phyloP scores from a whole-genome alignment of 2,113 vertebrate species.

The Cebus imitator region DNA sequence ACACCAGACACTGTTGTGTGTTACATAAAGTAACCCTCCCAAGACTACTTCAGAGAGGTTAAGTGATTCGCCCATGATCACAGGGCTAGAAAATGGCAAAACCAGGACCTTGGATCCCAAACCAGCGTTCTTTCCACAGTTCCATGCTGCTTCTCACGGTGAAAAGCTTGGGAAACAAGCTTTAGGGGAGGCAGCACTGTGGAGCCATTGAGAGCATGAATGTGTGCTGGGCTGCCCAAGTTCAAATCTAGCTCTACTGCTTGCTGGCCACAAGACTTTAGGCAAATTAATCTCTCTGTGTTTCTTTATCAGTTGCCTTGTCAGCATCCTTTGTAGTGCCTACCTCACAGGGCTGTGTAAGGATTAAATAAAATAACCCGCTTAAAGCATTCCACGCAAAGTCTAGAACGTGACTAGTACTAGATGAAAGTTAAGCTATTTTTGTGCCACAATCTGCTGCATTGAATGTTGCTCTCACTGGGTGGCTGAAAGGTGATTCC shows the following conservation, averaged over 20 bases:
- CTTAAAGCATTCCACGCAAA: background rate
- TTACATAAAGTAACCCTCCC: too few species aligned
- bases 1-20: background rate
- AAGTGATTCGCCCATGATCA: background rate
- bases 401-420: too few species aligned
- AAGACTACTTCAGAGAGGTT: background rate
- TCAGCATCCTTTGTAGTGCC: background rate
- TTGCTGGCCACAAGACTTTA: background rate
- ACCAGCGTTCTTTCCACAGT: background rate
- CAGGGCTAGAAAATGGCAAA: background rate
- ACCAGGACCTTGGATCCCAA: background rate
- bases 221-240: background rate
- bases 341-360: background rate
- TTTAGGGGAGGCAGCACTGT: background rate
- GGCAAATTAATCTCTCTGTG: background rate
- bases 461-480: background rate
- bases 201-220: background rate
- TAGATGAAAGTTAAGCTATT: background rate
- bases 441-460: background rate
- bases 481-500: background rate
- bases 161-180: too few species aligned
- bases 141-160: background rate
- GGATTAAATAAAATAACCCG: background rate
- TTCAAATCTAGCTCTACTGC: background rate
- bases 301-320: background rate